Conservation (phyloP, 2,888 invertebrate species). For the Nymphalis urticae region DNA sequence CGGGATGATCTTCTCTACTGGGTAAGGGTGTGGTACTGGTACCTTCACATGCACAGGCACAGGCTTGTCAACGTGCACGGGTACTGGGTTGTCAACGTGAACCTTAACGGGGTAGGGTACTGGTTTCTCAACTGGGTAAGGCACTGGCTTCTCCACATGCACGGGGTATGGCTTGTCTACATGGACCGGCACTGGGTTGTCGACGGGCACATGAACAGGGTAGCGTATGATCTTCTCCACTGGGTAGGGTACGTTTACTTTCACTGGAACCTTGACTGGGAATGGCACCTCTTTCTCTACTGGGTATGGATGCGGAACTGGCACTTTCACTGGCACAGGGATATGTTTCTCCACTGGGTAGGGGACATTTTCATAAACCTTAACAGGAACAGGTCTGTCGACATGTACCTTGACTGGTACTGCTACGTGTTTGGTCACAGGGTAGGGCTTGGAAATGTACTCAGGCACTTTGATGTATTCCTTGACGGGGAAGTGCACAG, state of each 20-base stretch:
- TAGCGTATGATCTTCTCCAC: slow-evolving; percentile 88
- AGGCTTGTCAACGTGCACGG: slow-evolving; percentile 89
- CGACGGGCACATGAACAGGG: slow-evolving; percentile 86
- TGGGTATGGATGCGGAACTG: slow-evolving; percentile 86
- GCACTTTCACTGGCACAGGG: slow-evolving; percentile 86
- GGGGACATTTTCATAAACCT: slow-evolving; percentile 82
- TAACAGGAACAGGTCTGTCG: slow-evolving; percentile 85
- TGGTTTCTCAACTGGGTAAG: slow-evolving; percentile 87
- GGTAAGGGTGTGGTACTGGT: slow-evolving; percentile 86
- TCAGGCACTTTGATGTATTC: slow-evolving; percentile 85
- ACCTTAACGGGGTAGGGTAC: slow-evolving; percentile 88
- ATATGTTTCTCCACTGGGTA: slow-evolving; percentile 87
- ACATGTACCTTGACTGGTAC: slow-evolving; percentile 85
- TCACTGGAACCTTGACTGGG: slow-evolving; percentile 85
- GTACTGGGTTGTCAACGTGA: slow-evolving; percentile 84
- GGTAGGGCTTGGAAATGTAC: slow-evolving; percentile 85
- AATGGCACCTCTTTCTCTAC: slow-evolving; percentile 86
- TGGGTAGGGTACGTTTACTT: slow-evolving; percentile 87
- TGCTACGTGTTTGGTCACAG: slow-evolving; percentile 85
- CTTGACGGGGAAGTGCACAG: slow-evolving; percentile 85
- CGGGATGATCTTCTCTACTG: slow-evolving; percentile 84
- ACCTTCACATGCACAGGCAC: slow-evolving; percentile 89
- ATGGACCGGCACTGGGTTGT: slow-evolving; percentile 85
- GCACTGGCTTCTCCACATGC: slow-evolving; percentile 87
- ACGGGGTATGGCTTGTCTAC: slow-evolving; percentile 86